phyloP scores from a whole-genome alignment of 2,888 invertebrate genomes.

The Dyspetes luteomarginatus region DNA sequence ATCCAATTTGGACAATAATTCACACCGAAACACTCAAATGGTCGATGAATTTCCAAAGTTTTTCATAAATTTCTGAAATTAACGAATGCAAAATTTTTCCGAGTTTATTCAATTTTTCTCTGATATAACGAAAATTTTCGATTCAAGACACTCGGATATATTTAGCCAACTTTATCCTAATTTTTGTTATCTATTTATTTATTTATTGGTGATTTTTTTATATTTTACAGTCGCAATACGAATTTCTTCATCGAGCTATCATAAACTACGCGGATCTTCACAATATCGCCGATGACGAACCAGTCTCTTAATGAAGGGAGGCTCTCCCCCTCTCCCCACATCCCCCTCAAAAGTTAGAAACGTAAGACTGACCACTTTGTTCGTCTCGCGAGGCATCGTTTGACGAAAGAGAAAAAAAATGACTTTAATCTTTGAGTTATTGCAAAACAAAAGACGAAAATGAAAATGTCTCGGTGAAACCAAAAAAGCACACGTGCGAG shows the following conservation, averaged over 20 bases:
- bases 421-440: conserved; percentile 52
- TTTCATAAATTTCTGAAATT: too few relatives aligned
- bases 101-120: too few relatives aligned
- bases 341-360: conserved; percentile 53
- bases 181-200: conserved; percentile 35
- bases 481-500: conserved; percentile 64
- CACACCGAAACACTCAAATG: too few relatives aligned
- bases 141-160: too few relatives aligned
- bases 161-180: not conserved
- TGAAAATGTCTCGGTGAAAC: conserved; percentile 58
- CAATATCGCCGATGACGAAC: conserved; percentile 87
- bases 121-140: too few relatives aligned
- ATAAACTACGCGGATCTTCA: conserved; percentile 95
- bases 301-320: conserved; percentile 77
- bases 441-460: too few relatives aligned
- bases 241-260: conserved; percentile 96
- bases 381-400: conserved; percentile 53
- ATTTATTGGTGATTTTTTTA: conserved; percentile 5
- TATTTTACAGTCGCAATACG: conserved; percentile 92
- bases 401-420: conserved; percentile 32
- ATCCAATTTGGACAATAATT: too few relatives aligned
- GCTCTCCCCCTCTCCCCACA: too few relatives aligned
- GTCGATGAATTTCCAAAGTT: too few relatives aligned
- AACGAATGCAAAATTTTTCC: too few relatives aligned
- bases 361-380: conserved; percentile 64